These are phyloP conservation scores for Centropristis striata DNA, from an alignment of 2,113 vertebrate genomes.

Conservation along the genomic window DNA sequence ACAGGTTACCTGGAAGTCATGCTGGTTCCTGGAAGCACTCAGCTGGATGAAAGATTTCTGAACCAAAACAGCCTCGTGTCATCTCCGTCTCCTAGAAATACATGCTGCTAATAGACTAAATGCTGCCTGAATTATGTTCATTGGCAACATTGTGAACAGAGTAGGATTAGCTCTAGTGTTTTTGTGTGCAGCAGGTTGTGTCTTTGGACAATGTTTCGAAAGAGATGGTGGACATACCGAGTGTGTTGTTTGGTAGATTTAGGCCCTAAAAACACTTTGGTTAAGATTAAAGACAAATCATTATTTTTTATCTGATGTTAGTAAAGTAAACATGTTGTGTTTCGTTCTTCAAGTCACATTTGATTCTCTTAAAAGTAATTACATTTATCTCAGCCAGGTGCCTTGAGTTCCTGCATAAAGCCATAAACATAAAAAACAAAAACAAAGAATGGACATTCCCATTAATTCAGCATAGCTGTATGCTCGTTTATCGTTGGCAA, in stretches of 20 bases:
- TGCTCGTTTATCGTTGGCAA: too few relatives aligned
- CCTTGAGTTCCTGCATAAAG: background rate
- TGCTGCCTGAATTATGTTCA: background rate
- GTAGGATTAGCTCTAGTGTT: background rate
- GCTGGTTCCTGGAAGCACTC: constrained; percentile 23
- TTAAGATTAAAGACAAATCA: background rate
- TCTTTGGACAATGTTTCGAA: background rate
- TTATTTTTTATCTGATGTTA: background rate
- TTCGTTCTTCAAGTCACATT: background rate
- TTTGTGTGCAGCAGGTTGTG: background rate
- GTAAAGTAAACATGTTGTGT: background rate
- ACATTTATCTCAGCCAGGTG: too few relatives aligned
- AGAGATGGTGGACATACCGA: background rate
- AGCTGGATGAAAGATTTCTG: constrained; percentile 2
- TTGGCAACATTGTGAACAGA: background rate
- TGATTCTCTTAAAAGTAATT: background rate
- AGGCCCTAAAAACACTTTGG: background rate
- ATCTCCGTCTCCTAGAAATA: background rate
- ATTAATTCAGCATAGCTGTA: too few relatives aligned
- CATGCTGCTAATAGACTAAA: background rate
- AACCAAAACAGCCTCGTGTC: background rate
- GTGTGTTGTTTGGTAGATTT: background rate
- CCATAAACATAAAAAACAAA: too few relatives aligned
- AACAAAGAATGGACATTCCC: too few relatives aligned
- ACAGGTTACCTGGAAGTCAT: constrained; percentile 13